Base-by-base conservation (phyloP, 2,888 invertebrate genomes). In the Drosophila lutescens region DNA sequence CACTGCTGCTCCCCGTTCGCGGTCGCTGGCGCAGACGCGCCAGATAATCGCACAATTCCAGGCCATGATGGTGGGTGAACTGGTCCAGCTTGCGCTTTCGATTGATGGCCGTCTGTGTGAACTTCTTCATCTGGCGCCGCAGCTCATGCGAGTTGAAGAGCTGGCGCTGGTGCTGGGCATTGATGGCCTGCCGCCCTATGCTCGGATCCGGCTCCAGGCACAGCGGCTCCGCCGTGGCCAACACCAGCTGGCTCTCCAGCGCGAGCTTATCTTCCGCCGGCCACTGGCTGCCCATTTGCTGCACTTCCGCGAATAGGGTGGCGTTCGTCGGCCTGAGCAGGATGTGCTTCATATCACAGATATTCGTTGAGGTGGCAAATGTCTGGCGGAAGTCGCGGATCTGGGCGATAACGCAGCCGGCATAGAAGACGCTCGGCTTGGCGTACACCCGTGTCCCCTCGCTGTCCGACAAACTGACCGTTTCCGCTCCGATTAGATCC, bases 331-430 rank as follows among this genome's bases (percentile, higher is more conserved):
- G 98, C 93, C 95, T 95, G 85, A 98, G 94, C 86, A 98, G 93
- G 80, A 97, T 97, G 94, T 97, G 96, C 93, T 96, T 96, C 84
- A 96, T 95, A 93, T 96, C 96, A 93, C 95, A 96, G 91, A 94
- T 91, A 92, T 92, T 93, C 92, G 94, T 95, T 92, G 94, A 94
- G 91, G 94, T 93, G 83, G 95, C 95, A 93, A 95, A 96, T 80
- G 95, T 95, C 93, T 96, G 96, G 90, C 98, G 94, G 91, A 96
- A 97, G 93, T 98, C 98, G 89, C 97, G 94, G 86, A 98, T 95
- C 94, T 98, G 97, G 83, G 96, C 97, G 91, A 98, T 96, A 76
- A 98, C 96, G 93, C 98, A 97, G 74, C 98, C 98, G 82, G 95
- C 96, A 92, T 98, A 97, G 93, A 97, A 97, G 70, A 98, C 93